Evolutionary conservation across 2,888 invertebrate species (phyloP).

Genomic region (Aelia acuminata): DNA sequence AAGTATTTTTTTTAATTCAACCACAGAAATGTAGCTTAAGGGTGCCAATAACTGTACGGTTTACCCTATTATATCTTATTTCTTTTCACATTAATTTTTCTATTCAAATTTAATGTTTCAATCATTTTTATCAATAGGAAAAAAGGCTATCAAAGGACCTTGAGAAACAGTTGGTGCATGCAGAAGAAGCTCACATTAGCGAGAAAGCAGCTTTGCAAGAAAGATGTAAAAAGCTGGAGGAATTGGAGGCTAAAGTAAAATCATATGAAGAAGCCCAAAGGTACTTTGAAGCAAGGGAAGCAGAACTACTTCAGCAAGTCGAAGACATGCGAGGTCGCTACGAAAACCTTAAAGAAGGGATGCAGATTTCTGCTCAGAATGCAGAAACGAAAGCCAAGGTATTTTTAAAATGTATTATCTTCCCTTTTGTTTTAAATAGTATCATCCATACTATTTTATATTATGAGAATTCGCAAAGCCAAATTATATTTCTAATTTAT

Average conservation of each 20-base stretch:
- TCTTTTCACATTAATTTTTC: conserved; percentile 45
- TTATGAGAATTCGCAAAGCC: no score
- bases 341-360: conserved; percentile 68
- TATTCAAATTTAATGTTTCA: background rate
- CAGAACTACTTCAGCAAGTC: conserved; percentile 67
- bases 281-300: conserved; percentile 67
- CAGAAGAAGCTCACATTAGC: conserved; percentile 9
- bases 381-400: conserved; percentile 53
- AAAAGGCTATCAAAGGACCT: conserved; percentile 62
- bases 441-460: background rate
- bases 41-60: no score
- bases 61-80: no score
- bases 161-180: conserved; percentile 65
- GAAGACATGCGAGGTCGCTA: conserved; percentile 68
- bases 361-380: conserved; percentile 53
- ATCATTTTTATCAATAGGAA: conserved; percentile 59
- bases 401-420: background rate
- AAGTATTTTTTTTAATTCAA: no score
- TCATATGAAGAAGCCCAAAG: conserved; percentile 66
- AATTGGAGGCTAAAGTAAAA: conserved; percentile 58
- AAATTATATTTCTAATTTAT: conserved; percentile 32
- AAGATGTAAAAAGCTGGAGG: conserved; percentile 37
- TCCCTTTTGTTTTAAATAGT: background rate
- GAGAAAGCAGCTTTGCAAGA: conserved; percentile 47
- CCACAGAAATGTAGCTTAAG: no score